Evolutionary conservation across 2,888 invertebrate species (phyloP), one percentile per base, ranked within the genome.

Genomic region (Pogonocherus hispidulus): DNA sequence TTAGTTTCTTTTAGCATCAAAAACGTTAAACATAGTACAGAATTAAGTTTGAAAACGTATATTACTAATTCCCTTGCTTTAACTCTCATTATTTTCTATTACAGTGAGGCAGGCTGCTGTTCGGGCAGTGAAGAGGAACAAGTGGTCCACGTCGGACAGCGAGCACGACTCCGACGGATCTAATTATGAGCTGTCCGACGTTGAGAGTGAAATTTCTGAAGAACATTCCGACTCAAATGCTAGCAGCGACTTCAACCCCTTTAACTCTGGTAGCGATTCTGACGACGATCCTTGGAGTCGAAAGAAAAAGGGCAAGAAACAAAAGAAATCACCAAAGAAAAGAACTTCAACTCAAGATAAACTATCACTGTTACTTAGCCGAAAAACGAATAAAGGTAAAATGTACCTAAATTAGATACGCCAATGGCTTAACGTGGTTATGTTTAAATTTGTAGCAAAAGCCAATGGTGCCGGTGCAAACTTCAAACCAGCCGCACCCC

Each of bases 231-330:
- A 89, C 71, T 91, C 90, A 71, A 90, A 91, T 76, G 88, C 87
- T 64, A 93, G 93, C 76, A 93, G 93, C 67, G 96, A 96, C 86
- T 96, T 95, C 84, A 97, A 98, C 87, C 97, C 97, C n/a, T 95
- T 95, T 81, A 93, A 93, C 83, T 92, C 91, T 56, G 96, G 93
- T 80, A 77, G 91, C 79, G 93, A 93, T 79, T 93, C 93, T 44
- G 95, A 95, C 80, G 92, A 92, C 77, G 93, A 93, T 89, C 87
- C 85, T 62, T 86, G 82, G 82, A 82, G 82, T 67, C 79, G 85
- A 6, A 84, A 81, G 76, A 84, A 84, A 66, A 80, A 83, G 63
- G 80, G 79, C n/a, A 80, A 82, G 66, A 80, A 82, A 67, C 83
- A 83, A 70, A 84, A 84, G 74, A 85, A 84, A 63, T 76, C 76